phyloP scores from a whole-genome alignment of 2,888 invertebrate species.

The Pollenia amentaria region DNA sequence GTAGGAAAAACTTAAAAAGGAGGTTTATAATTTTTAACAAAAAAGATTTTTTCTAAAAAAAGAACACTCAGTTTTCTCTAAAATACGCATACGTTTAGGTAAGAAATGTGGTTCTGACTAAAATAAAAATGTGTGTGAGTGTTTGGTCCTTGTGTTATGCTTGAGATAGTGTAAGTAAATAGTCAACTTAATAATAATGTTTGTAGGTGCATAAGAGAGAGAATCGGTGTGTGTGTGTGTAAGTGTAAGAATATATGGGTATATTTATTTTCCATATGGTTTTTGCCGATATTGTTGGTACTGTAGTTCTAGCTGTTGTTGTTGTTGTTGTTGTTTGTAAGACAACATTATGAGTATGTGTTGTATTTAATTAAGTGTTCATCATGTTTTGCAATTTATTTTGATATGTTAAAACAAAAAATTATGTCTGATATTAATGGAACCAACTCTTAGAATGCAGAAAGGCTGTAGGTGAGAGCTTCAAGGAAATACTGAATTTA shows the following conservation, averaged over 20 bases:
- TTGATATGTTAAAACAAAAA: conserved; percentile 17
- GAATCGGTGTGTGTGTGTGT: not conserved
- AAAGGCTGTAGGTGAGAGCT: too few species aligned
- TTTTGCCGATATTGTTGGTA: too few species aligned
- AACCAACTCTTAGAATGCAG: not conserved
- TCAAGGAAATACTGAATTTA: too few species aligned
- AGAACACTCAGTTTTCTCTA: not conserved
- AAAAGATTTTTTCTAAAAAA: not conserved
- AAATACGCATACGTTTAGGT: conserved; percentile 30
- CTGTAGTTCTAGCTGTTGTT: not conserved
- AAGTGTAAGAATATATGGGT: not conserved
- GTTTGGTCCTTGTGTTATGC: conserved; percentile 2
- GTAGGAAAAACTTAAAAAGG: not conserved
- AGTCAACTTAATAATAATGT: not conserved
- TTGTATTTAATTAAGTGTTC: conserved; percentile 49
- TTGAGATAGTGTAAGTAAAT: not conserved
- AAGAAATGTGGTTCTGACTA: conserved; percentile 22
- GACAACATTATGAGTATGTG: conserved; percentile 22
- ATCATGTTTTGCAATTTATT: conserved; percentile 61
- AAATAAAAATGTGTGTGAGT: not conserved
- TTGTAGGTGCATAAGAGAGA: not conserved
- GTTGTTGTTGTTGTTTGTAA: conserved; percentile 6
- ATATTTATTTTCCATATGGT: conserved; percentile 16
- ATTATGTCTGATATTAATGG: conserved; percentile 13
- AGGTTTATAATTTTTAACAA: conserved; percentile 34